Evolutionary conservation across 2,113 vertebrate species (phyloP), one percentile per base, ranked within the genome.

Genomic region (Halichoeres trimaculatus): DNA sequence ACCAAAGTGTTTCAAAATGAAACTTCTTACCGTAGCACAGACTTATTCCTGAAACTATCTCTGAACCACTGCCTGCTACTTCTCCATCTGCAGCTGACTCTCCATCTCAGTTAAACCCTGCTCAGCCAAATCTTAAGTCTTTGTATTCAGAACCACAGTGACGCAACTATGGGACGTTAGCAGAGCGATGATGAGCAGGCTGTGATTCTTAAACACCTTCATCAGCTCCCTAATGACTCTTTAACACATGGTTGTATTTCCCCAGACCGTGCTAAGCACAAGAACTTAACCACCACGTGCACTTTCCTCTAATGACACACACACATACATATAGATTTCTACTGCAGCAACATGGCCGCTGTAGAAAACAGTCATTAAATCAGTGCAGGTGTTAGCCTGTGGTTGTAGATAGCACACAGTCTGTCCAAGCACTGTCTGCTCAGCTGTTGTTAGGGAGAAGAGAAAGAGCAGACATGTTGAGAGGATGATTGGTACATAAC

Each of bases 321-420:
- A 71, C 77, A 66, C 73, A 83, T 52, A 74, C 76, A 66, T 81
- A 77, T 81, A 78, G 79, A 76, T 85, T 87, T 91, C 70, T 86
- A 76, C 80, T 83, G 85, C 87, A 88, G 90, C 83, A 86, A 85
- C 74, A 89, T 88, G 85, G 81, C 80, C 58, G 70, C 74, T 63
- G 41, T 43, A 80, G 90, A 91, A 94, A 94, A 94, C 90, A 94
- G 84, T 93, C 84, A 93, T 95, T 94, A 93, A 83, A 85, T 51
- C 71, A 38, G 76, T 82, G 81, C 90, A 93, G 91, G 92, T 91
- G 90, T 92, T 84, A 83, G 90, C 76, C 78, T 86, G 79, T 70
- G 88, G 80, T 68, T 57, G 80, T 52, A 72, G 80, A 82, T 55
- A 54, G 81, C 78, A 72, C 51, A 54, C 48, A 59, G 52, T 48